Evolutionary conservation across 2,888 invertebrate species (phyloP).

Genomic region (Leucophenga maculata): DNA sequence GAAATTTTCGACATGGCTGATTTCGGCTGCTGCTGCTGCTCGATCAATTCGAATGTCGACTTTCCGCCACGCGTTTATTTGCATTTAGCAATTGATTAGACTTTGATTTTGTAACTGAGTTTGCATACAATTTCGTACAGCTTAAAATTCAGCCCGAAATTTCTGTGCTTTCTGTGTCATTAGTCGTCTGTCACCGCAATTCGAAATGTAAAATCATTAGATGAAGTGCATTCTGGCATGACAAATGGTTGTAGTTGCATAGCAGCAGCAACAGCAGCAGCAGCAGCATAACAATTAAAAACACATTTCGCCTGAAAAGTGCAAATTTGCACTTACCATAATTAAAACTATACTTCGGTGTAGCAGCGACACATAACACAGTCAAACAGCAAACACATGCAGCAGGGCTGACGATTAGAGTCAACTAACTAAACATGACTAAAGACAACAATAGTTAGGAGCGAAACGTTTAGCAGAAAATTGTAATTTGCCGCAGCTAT

Average conservation of each 20-base stretch:
- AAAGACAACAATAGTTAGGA: background rate
- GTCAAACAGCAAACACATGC: background rate
- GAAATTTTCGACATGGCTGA: too few relatives aligned
- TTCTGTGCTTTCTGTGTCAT: too few relatives aligned
- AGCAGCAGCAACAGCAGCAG: too few relatives aligned
- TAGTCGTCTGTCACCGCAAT: too few relatives aligned
- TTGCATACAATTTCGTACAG: background rate
- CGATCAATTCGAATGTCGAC: too few relatives aligned
- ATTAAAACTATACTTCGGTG: constrained; percentile 15
- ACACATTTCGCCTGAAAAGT: background rate
- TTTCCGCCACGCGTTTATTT: background rate
- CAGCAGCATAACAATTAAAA: constrained; percentile 13
- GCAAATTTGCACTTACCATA: constrained; percentile 21
- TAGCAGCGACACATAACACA: background rate
- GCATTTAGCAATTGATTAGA: constrained; percentile 7
- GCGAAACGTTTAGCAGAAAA: background rate
- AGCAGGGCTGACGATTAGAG: background rate
- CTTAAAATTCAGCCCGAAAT: background rate
- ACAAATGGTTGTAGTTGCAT: too few relatives aligned
- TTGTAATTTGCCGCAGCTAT: background rate
- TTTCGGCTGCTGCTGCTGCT: too few relatives aligned
- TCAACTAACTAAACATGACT: background rate
- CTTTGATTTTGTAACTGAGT: background rate
- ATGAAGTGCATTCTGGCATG: too few relatives aligned
- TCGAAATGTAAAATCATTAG: too few relatives aligned